These are phyloP conservation scores for Leptinotarsa rubiginosa DNA, from an alignment of 2,888 invertebrate genomes.

Conservation along the genomic window DNA sequence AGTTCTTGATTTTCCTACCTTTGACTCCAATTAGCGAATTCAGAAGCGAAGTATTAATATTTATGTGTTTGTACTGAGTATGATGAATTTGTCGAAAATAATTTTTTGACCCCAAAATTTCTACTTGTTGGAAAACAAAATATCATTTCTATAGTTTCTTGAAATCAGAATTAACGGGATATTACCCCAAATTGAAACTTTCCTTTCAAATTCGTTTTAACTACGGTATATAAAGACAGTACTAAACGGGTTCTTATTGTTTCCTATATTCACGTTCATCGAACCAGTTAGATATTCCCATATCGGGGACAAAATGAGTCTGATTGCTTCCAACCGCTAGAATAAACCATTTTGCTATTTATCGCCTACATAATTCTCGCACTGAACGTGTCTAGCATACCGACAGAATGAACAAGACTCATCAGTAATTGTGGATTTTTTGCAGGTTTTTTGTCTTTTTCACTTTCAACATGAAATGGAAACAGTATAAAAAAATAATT, in stretches of 20 bases:
- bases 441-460: neutral
- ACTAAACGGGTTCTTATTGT: neutral
- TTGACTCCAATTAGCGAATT: too few relatives aligned
- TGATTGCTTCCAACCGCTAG: constrained; percentile 49
- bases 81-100: too few relatives aligned
- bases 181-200: too few relatives aligned
- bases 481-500: neutral
- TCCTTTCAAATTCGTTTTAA: too few relatives aligned
- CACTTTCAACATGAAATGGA: neutral
- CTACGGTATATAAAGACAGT: too few relatives aligned
- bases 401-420: constrained; percentile 16
- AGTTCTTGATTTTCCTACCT: too few relatives aligned
- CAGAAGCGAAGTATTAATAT: too few relatives aligned
- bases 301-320: constrained; percentile 45
- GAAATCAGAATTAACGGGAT: too few relatives aligned
- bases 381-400: constrained; percentile 41
- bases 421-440: neutral
- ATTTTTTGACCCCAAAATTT: too few relatives aligned
- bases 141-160: too few relatives aligned
- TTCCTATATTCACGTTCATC: constrained; percentile 3
- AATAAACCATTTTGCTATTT: constrained; percentile 51
- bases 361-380: constrained; percentile 50
- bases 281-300: constrained; percentile 48
- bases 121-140: too few relatives aligned
- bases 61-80: too few relatives aligned